Base-by-base conservation (phyloP, 2,113 vertebrate species). In the Campylomormyrus numenius region DNA sequence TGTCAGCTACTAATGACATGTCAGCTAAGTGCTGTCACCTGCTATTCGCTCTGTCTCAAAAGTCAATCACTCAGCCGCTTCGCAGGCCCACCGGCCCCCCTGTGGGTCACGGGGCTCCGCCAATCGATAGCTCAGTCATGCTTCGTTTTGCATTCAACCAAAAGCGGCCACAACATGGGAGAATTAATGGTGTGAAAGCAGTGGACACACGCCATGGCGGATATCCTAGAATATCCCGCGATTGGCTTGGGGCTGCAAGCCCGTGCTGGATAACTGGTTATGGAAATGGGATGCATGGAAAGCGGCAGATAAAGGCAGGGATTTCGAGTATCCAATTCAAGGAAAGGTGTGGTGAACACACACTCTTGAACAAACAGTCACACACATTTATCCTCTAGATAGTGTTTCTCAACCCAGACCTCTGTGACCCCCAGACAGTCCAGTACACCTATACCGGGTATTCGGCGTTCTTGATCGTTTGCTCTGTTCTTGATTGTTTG, bases 1-100 rank as follows among this genome's bases (percentile, higher is more conserved):
- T 87, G 85, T 53, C 50, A 87, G 45, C 46, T 52, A 1, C 27
- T 87, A 56, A 87, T 87, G 85, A 86, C 85, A 49, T 52, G 85
- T 15, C n/a, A 15, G 85, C 85, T 15, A 31, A 48, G 19, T 87
- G 50, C 48, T 10, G 85, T 87, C 85, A 53, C 85, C 13, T 52
- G 85, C 5, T 17, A n/a, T 52, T 87, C 19, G 50, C 24, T 87
- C 85, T 10, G 50, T 35, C 48, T 31, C 27, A 35, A 80, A 80
- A 80, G 74, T 80, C 74, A 42, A 80, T 80, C 85, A 35, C 85
- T 17, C 31, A 19, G 17, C n/a, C 15, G 8, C 49, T 8, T 53
- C 13, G 7, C n/a, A 3, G 13, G 7, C 15, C n/a, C 27, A n/a
- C 19, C 5, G n/a, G 15, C 85, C 10, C 13, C 5, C 5, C 2